phyloP scores from a whole-genome alignment of 2,797 vertebrate species.

The Hippopotamyrus pictus region DNA sequence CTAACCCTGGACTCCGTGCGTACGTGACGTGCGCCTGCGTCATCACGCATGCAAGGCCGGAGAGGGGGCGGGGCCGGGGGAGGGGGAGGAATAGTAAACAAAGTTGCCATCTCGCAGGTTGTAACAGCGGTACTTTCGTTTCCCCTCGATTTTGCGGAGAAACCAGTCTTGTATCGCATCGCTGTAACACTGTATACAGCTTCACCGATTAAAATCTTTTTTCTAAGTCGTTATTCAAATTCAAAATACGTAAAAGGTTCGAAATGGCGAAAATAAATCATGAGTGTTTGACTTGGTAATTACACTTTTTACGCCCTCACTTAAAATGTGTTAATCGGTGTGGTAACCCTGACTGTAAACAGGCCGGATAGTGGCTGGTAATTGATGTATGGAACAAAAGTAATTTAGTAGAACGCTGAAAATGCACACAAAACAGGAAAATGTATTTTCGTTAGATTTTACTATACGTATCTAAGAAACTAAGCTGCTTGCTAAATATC shows the following conservation, averaged over 20 bases:
- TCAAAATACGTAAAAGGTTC: not conserved
- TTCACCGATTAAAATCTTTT: not conserved
- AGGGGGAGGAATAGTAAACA: slow-evolving; percentile 53
- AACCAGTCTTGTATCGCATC: not conserved
- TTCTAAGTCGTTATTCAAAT: not conserved
- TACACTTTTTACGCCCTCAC: not conserved
- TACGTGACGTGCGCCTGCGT: slow-evolving; percentile 37
- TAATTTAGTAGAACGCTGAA: not conserved
- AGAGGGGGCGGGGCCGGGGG: slow-evolving; percentile 22
- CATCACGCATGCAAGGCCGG: slow-evolving; percentile 46
- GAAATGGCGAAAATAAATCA: not conserved
- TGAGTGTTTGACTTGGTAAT: not conserved
- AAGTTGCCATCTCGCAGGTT: not conserved
- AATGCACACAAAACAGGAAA: not conserved
- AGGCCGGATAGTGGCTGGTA: not conserved
- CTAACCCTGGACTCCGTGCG: slow-evolving; percentile 44
- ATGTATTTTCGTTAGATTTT: not conserved
- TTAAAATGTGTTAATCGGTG: not conserved
- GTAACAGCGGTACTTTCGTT: not conserved
- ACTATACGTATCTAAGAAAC: not conserved
- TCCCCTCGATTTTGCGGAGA: not conserved
- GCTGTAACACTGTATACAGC: not conserved
- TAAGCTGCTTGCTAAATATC: not conserved
- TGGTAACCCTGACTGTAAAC: not conserved
- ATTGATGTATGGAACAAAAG: not conserved